Evolutionary conservation across 37 sponge, comb jelly and placozoan species (phyloP).

Genomic region (Hormiphora californensis): DNA sequence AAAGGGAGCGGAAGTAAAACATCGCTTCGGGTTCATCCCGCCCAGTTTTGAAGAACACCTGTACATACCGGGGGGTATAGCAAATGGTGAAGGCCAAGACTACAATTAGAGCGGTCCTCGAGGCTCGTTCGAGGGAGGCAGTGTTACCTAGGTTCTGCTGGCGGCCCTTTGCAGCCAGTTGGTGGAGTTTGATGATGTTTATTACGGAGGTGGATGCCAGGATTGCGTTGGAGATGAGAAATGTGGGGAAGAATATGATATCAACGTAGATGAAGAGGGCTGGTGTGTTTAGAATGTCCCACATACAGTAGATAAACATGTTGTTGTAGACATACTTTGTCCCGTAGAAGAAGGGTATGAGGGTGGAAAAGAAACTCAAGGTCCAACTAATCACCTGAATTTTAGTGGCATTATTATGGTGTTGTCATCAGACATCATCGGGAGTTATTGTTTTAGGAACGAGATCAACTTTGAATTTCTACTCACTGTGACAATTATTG

Average conservation of each 20-base stretch:
- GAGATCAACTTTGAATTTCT: too few relatives aligned
- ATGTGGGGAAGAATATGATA: conserved; percentile 32
- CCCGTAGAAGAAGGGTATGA: conserved; percentile 46
- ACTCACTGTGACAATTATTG: conserved; percentile 29
- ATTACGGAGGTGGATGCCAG: conserved; percentile 45
- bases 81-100: conserved; percentile 33
- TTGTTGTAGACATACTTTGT: conserved; percentile 20
- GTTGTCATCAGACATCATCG: background rate
- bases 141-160: conserved; percentile 1
- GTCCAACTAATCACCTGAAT: background rate
- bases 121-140: background rate
- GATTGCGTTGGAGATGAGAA: conserved; percentile 37
- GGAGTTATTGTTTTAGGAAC: too few relatives aligned
- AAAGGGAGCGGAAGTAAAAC: conserved; percentile 44
- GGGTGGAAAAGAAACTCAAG: background rate
- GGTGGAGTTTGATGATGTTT: conserved; percentile 29
- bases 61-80: conserved; percentile 6
- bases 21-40: background rate
- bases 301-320: conserved; percentile 44
- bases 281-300: conserved; percentile 13
- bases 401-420: background rate
- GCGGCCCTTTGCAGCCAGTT: background rate
- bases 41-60: conserved; percentile 40
- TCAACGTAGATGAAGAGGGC: conserved; percentile 48
- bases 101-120: conserved; percentile 35